Percentiles rank a stretch among this genome's conserved stretches.
Evolutionary conservation across 2,888 invertebrate genomes (phyloP).

Genomic region (Notodonta dromedarius): DNA sequence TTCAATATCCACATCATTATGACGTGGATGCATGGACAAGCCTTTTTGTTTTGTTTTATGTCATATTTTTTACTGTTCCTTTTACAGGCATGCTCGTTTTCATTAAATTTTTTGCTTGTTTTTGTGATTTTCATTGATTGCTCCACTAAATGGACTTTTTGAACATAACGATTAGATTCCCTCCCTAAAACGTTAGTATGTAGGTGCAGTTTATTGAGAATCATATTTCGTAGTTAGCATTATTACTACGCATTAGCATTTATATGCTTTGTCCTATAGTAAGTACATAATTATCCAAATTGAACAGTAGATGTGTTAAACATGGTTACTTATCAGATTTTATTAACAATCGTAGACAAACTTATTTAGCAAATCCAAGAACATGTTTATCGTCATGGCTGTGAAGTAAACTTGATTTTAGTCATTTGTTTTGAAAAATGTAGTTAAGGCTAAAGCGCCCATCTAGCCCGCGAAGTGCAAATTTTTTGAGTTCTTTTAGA

Average conservation of each 20-base stretch:
- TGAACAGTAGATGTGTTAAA: not conserved
- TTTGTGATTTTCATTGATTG: constrained; percentile 14
- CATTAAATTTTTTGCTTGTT: constrained; percentile 42
- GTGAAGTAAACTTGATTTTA: not conserved
- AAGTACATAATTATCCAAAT: no score
- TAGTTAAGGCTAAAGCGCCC: no score
- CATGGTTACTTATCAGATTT: not conserved
- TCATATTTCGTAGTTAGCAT: not conserved
- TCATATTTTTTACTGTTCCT: constrained; percentile 27
- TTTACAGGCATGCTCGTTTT: constrained; percentile 28
- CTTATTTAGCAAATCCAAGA: not conserved
- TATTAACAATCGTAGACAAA: not conserved
- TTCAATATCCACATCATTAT: constrained; percentile 11
- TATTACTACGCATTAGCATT: no score
- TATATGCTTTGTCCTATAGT: no score
- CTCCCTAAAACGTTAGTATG: not conserved
- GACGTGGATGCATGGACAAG: constrained; percentile 23
- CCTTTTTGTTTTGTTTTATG: constrained; percentile 23
- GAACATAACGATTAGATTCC: not conserved
- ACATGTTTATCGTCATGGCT: not conserved
- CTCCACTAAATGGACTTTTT: not conserved
- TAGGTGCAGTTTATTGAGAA: not conserved
- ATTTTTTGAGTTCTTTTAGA: no score
- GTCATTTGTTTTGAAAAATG: not conserved
- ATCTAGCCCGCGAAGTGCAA: no score